Evolutionary conservation across 1,140 invertebrate species (phyloP).

Genomic region (Bombus turneri): DNA sequence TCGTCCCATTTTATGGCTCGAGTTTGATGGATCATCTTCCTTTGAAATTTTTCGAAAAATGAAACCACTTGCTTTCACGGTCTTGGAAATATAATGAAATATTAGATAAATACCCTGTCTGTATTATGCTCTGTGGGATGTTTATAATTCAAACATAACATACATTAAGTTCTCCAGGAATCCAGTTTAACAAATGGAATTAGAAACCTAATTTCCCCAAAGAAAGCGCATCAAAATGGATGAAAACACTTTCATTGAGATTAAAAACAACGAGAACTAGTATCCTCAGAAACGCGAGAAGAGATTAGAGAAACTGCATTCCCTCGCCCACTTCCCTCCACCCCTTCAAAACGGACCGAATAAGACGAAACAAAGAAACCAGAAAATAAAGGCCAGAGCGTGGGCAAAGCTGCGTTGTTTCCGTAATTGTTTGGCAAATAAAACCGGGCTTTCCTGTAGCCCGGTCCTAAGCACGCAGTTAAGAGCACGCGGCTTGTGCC

Average conservation of each 20-base stretch:
- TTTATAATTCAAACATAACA: not conserved
- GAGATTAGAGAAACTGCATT: not conserved
- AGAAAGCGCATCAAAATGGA: too few species aligned
- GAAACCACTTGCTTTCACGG: not conserved
- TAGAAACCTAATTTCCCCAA: too few species aligned
- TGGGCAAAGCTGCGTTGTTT: not conserved
- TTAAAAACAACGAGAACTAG: conserved; percentile 15
- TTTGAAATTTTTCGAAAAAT: not conserved
- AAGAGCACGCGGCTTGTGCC: not conserved
- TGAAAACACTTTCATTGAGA: too few species aligned
- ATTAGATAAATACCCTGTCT: not conserved
- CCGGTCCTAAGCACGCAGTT: not conserved
- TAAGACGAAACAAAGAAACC: not conserved
- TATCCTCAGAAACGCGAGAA: not conserved
- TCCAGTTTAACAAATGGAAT: too few species aligned
- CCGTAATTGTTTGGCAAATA: conserved; percentile 52
- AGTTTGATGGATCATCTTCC: not conserved
- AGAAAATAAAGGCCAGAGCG: not conserved
- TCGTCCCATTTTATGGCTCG: not conserved
- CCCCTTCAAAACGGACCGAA: not conserved
- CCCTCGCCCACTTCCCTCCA: accelerated
- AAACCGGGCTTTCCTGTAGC: conserved; percentile 7
- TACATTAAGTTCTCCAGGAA: not conserved
- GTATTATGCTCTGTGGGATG: not conserved
- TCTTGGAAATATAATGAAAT: not conserved